Base-by-base conservation (phyloP, 2,888 invertebrate genomes). In the Sisyra nigra region DNA sequence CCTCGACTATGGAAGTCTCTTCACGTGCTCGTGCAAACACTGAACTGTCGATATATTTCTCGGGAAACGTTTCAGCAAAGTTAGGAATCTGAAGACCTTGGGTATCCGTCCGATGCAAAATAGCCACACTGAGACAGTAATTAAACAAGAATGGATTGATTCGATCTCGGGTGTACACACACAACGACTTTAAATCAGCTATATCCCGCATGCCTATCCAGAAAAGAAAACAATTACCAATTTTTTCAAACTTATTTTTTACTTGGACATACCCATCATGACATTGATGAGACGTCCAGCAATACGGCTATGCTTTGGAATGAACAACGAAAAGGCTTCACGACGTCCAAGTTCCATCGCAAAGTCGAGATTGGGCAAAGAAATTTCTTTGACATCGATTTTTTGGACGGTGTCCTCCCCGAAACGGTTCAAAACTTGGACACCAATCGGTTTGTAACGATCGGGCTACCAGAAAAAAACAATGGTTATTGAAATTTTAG, bases 131-230 rank as follows among this genome's bases (percentile, higher is more conserved):
- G 32, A 76, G 71, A 36, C 78, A 74, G 57, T 87, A 88, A 59
- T 85, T 80, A 62, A 83, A 89, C 49, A 89, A 60, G 50, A 80
- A 76, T 0, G 87, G 78, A 60, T 89, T 89, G 8, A 87, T 62
- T 32, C 80, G 74, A 50, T 80, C 80, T 45, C 84, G 72, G 35
- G 78, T 70, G 54, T 68, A 86, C 7, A 76, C 76, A 37, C 80
- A 72, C 11, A 78, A 69, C 0, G 84, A 75, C 52, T 76, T 62
- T 45, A 87, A 69, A 49, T 86, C 84, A 0, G 82, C 79, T 8
- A 77, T 58, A 38, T 71, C 71, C 31, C 76, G 68, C 72, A 84
- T 75, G 13, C 73, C 82, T 80, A 5, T 18, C 10, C 3, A 17
- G 11, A n/a, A n/a, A n/a, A 36, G 6, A 36, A 9, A n/a, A 35